Evolutionary conservation across 2,888 invertebrate genomes (phyloP).

Genomic region (Habroteleia sp.): DNA sequence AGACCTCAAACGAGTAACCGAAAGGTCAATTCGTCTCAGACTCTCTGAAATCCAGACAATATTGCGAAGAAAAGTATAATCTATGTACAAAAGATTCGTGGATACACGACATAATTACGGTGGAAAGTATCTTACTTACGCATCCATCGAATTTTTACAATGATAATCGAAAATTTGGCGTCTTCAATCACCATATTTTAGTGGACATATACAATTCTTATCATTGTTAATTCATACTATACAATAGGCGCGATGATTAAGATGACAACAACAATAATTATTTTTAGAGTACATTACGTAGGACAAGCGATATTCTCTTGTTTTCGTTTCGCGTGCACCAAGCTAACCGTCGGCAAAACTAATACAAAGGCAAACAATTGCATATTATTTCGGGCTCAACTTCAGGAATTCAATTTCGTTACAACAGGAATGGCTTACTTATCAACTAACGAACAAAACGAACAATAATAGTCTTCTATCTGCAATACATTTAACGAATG

Average conservation of each 20-base stretch:
- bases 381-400: background rate
- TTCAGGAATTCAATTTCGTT: constrained; percentile 23
- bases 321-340: constrained; percentile 18
- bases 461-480: background rate
- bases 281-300: constrained; percentile 41
- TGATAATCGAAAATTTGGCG: constrained; percentile 65
- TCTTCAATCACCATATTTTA: constrained; percentile 16
- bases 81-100: constrained; percentile 67
- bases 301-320: constrained; percentile 64
- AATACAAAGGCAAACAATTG: too few relatives aligned
- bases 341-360: constrained; percentile 11
- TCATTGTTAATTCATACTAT: constrained; percentile 14
- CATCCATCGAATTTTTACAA: constrained; percentile 20
- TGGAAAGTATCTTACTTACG: constrained; percentile 67
- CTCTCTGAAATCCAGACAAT: constrained; percentile 59
- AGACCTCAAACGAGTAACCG: background rate
- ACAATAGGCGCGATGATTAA: constrained; percentile 66
- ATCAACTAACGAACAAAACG: constrained; percentile 25
- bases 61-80: constrained; percentile 60
- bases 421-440: constrained; percentile 9
- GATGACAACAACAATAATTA: constrained; percentile 71
- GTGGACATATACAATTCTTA: constrained; percentile 19
- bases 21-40: background rate
- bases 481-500: constrained; percentile 1
- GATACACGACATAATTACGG: constrained; percentile 68